Percentiles rank a stretch among this genome's conserved stretches.
phyloP scores from a whole-genome alignment of 2,113 vertebrate genomes.

The Amphilophus citrinellus region DNA sequence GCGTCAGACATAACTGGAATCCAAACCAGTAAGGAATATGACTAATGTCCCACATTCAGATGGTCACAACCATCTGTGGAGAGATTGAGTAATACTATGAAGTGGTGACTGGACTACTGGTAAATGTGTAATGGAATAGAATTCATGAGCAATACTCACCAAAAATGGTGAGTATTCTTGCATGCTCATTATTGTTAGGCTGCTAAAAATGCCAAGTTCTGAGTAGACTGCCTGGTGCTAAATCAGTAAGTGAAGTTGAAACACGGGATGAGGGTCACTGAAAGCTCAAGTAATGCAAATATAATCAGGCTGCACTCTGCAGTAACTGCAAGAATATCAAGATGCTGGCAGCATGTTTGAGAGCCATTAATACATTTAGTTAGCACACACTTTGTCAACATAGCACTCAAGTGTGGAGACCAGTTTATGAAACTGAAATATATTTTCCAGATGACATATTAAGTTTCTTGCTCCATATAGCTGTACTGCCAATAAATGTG shows the following conservation, averaged over 20 bases:
- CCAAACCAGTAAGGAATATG: constrained; percentile 56
- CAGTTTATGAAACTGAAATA: constrained; percentile 38
- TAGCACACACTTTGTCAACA: constrained; percentile 53
- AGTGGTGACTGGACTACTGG: constrained; percentile 37
- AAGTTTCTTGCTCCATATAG: constrained; percentile 33
- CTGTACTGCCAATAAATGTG: constrained; percentile 45
- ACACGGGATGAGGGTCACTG: neutral
- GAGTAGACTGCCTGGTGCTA: neutral
- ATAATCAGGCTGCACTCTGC: constrained; percentile 29
- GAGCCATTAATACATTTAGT: constrained; percentile 42
- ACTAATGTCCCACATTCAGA: constrained; percentile 59
- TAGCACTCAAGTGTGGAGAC: constrained; percentile 31
- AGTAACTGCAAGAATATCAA: constrained; percentile 10
- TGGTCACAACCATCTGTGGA: constrained; percentile 40
- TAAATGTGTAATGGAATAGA: constrained; percentile 7
- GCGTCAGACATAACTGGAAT: constrained; percentile 4
- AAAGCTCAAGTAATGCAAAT: constrained; percentile 47
- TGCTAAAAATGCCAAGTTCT: neutral
- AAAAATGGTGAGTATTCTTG: neutral
- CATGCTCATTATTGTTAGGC: neutral
- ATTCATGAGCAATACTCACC: neutral
- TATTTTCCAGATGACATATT: constrained; percentile 67
- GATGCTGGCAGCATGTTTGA: constrained; percentile 38
- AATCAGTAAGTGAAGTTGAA: neutral
- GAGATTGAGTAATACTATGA: constrained; percentile 60